Evolutionary conservation across 2,797 vertebrate genomes (phyloP).

Genomic region (Saxicola maurus): DNA sequence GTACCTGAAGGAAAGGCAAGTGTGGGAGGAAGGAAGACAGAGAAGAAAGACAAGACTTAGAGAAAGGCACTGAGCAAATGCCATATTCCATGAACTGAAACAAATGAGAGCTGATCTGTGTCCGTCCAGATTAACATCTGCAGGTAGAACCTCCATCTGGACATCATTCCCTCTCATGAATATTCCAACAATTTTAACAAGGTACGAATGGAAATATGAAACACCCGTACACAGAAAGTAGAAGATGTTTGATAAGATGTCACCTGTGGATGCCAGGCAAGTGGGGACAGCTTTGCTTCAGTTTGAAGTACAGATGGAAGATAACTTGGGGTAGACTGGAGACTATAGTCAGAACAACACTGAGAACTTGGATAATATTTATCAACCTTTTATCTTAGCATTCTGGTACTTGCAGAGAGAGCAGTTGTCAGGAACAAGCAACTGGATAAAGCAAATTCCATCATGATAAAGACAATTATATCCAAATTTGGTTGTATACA

Average conservation of each 20-base stretch:
- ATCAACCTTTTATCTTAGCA: background rate
- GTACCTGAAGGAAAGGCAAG: slow-evolving; percentile 59
- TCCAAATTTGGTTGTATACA: background rate
- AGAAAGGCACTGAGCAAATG: slow-evolving; percentile 43
- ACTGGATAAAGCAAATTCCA: background rate
- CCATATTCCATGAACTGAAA: slow-evolving; percentile 71
- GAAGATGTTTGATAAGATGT: slow-evolving; percentile 23
- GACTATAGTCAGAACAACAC: background rate
- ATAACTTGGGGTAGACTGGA: background rate
- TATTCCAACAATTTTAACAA: slow-evolving; percentile 71
- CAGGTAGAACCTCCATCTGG: slow-evolving; percentile 88
- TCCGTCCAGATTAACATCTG: slow-evolving; percentile 89
- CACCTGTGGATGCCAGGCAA: slow-evolving; percentile 40
- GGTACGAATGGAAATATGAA: slow-evolving; percentile 56
- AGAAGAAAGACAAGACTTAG: slow-evolving; percentile 9
- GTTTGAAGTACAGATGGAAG: background rate
- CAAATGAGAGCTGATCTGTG: slow-evolving; percentile 86
- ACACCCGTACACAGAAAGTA: slow-evolving; percentile 7
- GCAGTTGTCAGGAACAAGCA: background rate
- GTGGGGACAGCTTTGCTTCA: slow-evolving; percentile 24
- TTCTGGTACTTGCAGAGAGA: background rate
- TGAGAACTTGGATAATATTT: background rate
- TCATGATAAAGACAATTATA: background rate
- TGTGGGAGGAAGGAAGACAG: background rate
- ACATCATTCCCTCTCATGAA: slow-evolving; percentile 75